Percentiles rank a stretch among this genome's conserved stretches.
These are phyloP conservation scores for Typhlomys cinereus DNA, from an alignment of 2,113 vertebrate species.

Conservation along the genomic window DNA sequence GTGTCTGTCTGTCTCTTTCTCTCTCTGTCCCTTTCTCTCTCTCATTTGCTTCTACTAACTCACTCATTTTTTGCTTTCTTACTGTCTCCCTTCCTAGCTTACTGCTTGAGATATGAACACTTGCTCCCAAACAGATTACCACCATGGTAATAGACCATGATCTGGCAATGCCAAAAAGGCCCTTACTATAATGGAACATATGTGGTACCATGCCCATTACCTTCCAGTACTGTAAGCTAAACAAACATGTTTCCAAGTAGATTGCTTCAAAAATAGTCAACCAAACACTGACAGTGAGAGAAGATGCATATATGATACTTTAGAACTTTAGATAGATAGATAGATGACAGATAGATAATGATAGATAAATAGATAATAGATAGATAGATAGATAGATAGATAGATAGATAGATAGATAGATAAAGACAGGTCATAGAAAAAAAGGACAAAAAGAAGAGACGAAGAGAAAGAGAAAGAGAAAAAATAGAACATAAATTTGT, in stretches of 20 bases:
- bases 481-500: too few species aligned
- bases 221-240: neutral
- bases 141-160: neutral
- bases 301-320: neutral
- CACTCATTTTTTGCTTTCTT: neutral
- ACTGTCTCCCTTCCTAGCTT: neutral
- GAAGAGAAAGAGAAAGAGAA: rapidly evolving
- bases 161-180: neutral
- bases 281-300: neutral
- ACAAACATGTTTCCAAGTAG: neutral
- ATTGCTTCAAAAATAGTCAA: neutral
- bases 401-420: neutral
- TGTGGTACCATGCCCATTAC: neutral
- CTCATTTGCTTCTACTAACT: neutral
- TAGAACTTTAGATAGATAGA: neutral
- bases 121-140: neutral
- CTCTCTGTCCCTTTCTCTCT: neutral
- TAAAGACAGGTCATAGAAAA: too few species aligned
- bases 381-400: neutral
- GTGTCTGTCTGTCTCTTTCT: neutral
- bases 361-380: neutral
- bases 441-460: too few species aligned
- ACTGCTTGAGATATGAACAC: neutral
- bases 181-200: neutral
- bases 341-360: neutral